Base-by-base conservation (phyloP, 2,888 invertebrate genomes). In the Coelogynopora nodosa region DNA sequence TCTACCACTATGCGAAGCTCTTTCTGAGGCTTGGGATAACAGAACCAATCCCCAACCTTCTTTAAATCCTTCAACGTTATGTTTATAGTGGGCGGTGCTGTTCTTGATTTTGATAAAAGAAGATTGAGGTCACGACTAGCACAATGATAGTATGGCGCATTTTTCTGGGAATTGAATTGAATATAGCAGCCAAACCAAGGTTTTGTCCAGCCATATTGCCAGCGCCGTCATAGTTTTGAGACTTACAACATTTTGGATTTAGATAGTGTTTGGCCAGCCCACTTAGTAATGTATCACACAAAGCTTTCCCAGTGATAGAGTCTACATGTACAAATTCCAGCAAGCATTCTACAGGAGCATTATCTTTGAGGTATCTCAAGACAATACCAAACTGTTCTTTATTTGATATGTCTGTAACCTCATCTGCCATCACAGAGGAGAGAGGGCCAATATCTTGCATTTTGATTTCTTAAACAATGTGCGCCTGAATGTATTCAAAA, bases 341-440 rank as follows among this genome's bases (percentile, higher is more conserved):
- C 74, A 74, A 26, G 23, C 74, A 23, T 74, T 74, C 74, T 23
- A 74, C 74, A 74, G 5, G 23, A 13, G 27, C 23, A 74, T 23
- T 74, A 26, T 74, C 74, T 74, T 74, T 74, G 74, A 23, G 18
- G 27, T 74, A 74, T 74, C 5, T 74, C 5, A 74, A 13, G 27
- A 74, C 74, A 23, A 74, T 23, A 74, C 74, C 74, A 74, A 74
- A 74, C 27, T 74, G 74, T 74, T 23, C 74, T 74, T 74, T 74
- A 2, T 74, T 10, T 10, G 49, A 49, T 49, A 49, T 49, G 49
- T 74, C 74, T 5, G 74, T 13, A 13, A 74, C 74, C 74, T 74
- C 74, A 74, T 74, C 74, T 74, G 74, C 74, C 74, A 74, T 74
- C 23, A 74, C 74, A 23, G 23, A 74, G 23, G 5, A 74, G 18